Evolutionary conservation across 2,888 invertebrate species (phyloP), one percentile per base, ranked within the genome.

Genomic region (Alitta virens): DNA sequence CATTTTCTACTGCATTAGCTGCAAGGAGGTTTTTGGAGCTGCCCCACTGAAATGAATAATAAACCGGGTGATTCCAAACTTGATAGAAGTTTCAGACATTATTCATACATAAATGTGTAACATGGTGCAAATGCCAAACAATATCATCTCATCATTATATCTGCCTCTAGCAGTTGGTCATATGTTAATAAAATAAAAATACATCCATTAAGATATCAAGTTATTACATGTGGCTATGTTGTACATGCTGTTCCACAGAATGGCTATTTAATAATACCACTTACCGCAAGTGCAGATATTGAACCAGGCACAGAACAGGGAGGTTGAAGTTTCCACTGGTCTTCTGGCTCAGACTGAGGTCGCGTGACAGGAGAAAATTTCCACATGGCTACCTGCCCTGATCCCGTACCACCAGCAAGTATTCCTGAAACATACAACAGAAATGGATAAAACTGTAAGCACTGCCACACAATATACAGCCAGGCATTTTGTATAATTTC

Each of bases 301-400:
- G 79, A 77, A 52, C 80, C 82, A 68, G 78, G 79, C 58, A 79
- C 77, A 61, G 70, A 74, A 69, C 77, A 88, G 86, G 77, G 90
- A 85, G 79, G 89, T 88, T 77, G 89, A 85, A 92, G 84, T 74
- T 89, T 89, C 94, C 94, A 96, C 68, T 86, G 85, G 72, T 89
- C 89, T 78, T 91, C 90, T 21, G 88, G 88, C 73, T 88, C 89
- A 46, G 86, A 68, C 49, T 86, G 73, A 12, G 61, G 64, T 7
- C 65, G 64, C 1, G 69, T 70, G 3, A 25, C 50, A 40, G 77
- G 73, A 1, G 73, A 68, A 65, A 80, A 81, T 75, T 81, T 86
- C 96, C 96, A 97, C 68, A 95, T 88, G 71, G 92, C 91, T 49
- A 97, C 85, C 72, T 91, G 89, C 0, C 96, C 96, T 73, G 90